phyloP scores from a whole-genome alignment of 1,140 invertebrate species.

The Ceratina calcarata region DNA sequence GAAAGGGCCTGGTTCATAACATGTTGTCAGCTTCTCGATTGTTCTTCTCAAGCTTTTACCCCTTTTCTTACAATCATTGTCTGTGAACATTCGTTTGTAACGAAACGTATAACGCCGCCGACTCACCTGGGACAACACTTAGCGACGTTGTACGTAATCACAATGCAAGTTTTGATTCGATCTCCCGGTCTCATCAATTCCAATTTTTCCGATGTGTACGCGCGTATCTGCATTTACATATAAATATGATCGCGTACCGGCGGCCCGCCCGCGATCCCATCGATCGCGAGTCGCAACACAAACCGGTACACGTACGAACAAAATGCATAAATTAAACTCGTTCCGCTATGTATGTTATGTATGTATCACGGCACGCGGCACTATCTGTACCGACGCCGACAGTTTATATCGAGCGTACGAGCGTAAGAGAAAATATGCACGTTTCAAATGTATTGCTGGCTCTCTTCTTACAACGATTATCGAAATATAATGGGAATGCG shows the following conservation, averaged over 20 bases:
- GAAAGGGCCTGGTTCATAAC: too few relatives aligned
- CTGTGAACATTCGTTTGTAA: conserved; percentile 32
- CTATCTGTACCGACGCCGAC: conserved; percentile 5
- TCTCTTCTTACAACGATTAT: not conserved
- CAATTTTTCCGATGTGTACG: conserved; percentile 15
- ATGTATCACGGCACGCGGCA: not conserved
- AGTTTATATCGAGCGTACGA: conserved; percentile 3
- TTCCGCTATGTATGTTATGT: conserved; percentile 18
- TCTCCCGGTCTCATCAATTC: conserved; percentile 17
- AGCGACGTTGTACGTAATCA: conserved; percentile 23
- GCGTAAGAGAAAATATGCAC: not conserved
- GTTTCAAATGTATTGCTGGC: not conserved
- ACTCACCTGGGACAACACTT: conserved; percentile 5
- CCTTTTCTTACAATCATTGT: not conserved
- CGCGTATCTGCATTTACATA: conserved; percentile 55
- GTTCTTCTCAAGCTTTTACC: too few relatives aligned
- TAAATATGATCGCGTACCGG: conserved; percentile 55
- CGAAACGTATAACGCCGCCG: conserved; percentile 27
- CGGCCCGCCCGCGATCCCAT: conserved; percentile 41
- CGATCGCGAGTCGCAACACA: conserved; percentile 34
- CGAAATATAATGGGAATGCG: not conserved
- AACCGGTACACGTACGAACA: conserved; percentile 36
- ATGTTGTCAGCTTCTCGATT: too few relatives aligned
- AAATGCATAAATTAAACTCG: conserved; percentile 60
- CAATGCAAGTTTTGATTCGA: conserved; percentile 34